phyloP scores from a whole-genome alignment of 2,797 vertebrate genomes.

The Okamejei kenojei region DNA sequence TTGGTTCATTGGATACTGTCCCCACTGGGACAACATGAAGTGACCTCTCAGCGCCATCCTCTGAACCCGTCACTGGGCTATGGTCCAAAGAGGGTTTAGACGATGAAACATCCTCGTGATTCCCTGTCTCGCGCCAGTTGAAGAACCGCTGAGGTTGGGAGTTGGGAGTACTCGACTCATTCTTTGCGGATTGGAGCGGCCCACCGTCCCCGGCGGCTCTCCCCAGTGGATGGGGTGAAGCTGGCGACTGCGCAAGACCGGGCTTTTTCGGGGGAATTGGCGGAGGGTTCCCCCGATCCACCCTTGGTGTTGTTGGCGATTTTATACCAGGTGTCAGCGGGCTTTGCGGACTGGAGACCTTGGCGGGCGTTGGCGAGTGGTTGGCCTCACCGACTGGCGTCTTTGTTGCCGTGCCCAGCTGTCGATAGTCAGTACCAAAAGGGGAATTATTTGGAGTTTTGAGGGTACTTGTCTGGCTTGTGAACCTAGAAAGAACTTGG shows the following conservation, averaged over 20 bases:
- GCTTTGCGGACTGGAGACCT: constrained; percentile 63
- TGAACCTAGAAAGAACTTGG: constrained; percentile 94
- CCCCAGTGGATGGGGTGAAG: constrained; percentile 59
- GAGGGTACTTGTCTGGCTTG: constrained; percentile 77
- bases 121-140: constrained; percentile 21
- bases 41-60: not conserved
- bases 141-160: constrained; percentile 27
- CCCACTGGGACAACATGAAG: not conserved
- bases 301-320: constrained; percentile 78
- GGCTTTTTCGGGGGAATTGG: constrained; percentile 86
- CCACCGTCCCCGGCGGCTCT: constrained; percentile 47
- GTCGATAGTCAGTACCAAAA: constrained; percentile 93
- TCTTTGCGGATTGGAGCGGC: not conserved
- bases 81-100: constrained; percentile 39
- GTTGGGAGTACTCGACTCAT: not conserved
- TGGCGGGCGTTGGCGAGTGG: constrained; percentile 55
- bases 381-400: constrained; percentile 62
- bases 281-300: constrained; percentile 75
- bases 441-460: constrained; percentile 85
- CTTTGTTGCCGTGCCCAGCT: constrained; percentile 60
- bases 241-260: constrained; percentile 74
- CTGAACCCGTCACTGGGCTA: constrained; percentile 39
- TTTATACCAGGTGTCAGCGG: constrained; percentile 77
- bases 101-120: not conserved
- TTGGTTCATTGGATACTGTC: not conserved